These are phyloP conservation scores for Harpagifer antarcticus DNA, from an alignment of 2,797 vertebrate genomes.

Conservation along the genomic window DNA sequence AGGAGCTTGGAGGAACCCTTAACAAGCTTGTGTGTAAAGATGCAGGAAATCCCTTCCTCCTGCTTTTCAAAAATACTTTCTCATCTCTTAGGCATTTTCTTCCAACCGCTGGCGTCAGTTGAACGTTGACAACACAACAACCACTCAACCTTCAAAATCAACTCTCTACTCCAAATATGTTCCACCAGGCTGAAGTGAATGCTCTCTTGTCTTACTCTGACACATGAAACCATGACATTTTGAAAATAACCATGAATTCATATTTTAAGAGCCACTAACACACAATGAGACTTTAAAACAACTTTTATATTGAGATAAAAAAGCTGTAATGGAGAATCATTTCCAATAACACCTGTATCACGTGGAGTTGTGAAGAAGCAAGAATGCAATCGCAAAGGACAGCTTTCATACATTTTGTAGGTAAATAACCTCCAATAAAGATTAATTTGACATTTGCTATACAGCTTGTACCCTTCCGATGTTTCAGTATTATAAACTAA, in stretches of 20 bases:
- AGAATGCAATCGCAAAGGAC: not conserved
- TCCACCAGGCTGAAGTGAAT: not conserved
- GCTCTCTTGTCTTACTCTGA: conserved; percentile 5
- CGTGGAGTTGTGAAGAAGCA: not conserved
- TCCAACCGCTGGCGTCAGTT: conserved; percentile 34
- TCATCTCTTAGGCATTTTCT: conserved; percentile 32
- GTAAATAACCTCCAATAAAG: not conserved
- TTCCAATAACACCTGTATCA: conserved; percentile 3
- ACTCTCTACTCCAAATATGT: conserved; percentile 28
- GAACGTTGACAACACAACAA: conserved; percentile 43
- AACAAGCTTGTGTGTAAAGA: conserved; percentile 60
- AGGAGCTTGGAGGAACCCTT: conserved; percentile 58
- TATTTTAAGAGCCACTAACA: conserved; percentile 31
- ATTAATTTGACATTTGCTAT: not conserved
- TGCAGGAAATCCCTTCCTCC: conserved; percentile 45
- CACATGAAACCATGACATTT: conserved; percentile 3
- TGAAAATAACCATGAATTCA: conserved; percentile 1
- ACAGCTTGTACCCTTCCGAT: not conserved
- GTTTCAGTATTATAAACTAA: not conserved
- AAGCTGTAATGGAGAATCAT: conserved; percentile 12
- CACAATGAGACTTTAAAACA: not conserved
- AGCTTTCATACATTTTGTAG: not conserved
- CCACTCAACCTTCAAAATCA: conserved; percentile 47
- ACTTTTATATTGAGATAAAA: not conserved
- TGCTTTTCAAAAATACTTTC: conserved; percentile 28